A percentile compares a stretch with the other conserved stretches of the same genome.
Evolutionary conservation across 1,140 invertebrate genomes (phyloP).

Genomic region (Penaeus chinensis): DNA sequence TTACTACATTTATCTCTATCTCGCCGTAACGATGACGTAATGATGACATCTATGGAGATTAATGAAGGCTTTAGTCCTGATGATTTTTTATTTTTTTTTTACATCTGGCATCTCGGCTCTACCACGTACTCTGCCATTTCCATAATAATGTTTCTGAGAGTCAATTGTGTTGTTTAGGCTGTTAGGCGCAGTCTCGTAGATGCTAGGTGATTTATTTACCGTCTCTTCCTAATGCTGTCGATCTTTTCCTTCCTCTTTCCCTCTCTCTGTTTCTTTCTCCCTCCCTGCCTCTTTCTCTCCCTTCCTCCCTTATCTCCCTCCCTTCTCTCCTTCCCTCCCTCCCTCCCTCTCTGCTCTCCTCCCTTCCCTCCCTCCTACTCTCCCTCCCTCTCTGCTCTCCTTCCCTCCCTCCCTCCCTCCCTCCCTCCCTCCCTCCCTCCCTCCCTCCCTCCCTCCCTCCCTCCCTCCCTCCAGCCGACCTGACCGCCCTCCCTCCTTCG

Average conservation of each 20-base stretch:
- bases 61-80: too few species aligned
- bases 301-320: background rate
- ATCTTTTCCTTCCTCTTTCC: background rate
- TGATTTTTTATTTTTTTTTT: too few species aligned
- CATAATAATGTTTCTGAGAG: too few species aligned
- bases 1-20: too few species aligned
- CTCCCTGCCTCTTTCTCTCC: background rate
- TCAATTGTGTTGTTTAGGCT: too few species aligned
- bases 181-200: too few species aligned
- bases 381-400: constrained; percentile 10
- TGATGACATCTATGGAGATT: too few species aligned
- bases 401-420: background rate
- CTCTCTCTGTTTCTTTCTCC: background rate
- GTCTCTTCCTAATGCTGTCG: background rate
- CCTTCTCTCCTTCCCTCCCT: background rate
- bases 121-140: too few species aligned
- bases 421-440: constrained; percentile 10
- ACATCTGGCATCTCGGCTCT: too few species aligned
- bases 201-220: background rate
- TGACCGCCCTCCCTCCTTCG: background rate
- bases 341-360: background rate
- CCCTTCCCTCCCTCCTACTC: background rate
- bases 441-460: constrained; percentile 3
- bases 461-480: background rate
- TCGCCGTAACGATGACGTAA: too few species aligned